Percentiles rank a stretch among this genome's conserved stretches.
phyloP scores from a whole-genome alignment of 2,797 vertebrate genomes.

The Agapornis canus region DNA sequence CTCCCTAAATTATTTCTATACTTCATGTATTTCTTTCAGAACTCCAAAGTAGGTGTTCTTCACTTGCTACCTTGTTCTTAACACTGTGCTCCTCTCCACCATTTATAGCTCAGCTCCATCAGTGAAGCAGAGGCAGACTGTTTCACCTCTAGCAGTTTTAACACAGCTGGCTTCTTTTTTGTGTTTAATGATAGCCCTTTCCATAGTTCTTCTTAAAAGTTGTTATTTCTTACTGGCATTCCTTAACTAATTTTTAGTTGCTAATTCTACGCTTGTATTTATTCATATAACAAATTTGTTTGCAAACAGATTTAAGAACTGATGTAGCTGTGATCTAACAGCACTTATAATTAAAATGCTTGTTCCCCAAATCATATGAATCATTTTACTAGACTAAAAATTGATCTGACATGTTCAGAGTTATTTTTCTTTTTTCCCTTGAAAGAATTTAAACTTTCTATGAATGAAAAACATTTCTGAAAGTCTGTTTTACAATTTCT shows the following conservation, averaged over 20 bases:
- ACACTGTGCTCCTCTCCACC: rapidly evolving
- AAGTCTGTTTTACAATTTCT: neutral
- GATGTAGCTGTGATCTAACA: neutral
- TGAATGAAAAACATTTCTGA: neutral
- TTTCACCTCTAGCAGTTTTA: neutral
- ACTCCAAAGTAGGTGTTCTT: neutral
- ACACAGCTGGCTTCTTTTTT: neutral
- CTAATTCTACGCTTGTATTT: neutral
- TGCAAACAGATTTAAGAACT: neutral
- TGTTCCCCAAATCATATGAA: neutral
- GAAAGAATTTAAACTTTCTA: neutral
- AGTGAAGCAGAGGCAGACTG: neutral
- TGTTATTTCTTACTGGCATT: neutral
- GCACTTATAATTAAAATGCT: neutral
- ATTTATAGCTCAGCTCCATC: neutral
- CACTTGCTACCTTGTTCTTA: neutral
- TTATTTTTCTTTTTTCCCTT: neutral
- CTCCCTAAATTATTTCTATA: neutral
- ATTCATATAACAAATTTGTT: neutral
- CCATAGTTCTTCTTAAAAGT: neutral
- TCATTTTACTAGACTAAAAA: neutral
- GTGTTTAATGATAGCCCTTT: neutral
- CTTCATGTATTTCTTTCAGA: neutral
- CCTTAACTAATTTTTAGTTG: neutral
- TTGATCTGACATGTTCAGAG: rapidly evolving